A percentile compares a stretch with the other conserved stretches of the same genome.
These are phyloP conservation scores for Amphipyra tragopoginis DNA, from an alignment of 2,888 invertebrate genomes.

Conservation along the genomic window DNA sequence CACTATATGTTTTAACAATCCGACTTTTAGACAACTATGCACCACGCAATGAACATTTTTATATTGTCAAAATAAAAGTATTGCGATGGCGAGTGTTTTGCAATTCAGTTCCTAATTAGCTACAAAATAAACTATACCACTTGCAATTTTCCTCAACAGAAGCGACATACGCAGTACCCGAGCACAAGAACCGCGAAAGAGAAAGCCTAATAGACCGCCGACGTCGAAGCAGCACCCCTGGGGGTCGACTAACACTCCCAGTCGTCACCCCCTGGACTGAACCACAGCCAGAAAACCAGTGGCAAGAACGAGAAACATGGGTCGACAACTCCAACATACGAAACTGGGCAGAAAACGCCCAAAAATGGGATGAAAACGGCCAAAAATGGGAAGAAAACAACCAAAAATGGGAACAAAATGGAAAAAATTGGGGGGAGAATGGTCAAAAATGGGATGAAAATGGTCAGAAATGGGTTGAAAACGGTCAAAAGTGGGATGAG, in stretches of 20 bases:
- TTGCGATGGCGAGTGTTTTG: too few relatives aligned
- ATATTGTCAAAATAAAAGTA: too few relatives aligned
- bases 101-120: too few relatives aligned
- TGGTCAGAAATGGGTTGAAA: slow-evolving; percentile 69
- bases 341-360: slow-evolving; percentile 80
- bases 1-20: too few relatives aligned
- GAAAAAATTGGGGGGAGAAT: slow-evolving; percentile 65
- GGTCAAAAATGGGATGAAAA: slow-evolving; percentile 68
- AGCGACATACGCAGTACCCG: slow-evolving; percentile 86
- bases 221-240: slow-evolving; percentile 82
- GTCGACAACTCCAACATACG: slow-evolving; percentile 79
- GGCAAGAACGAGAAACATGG: slow-evolving; percentile 80
- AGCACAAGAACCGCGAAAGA: slow-evolving; percentile 78
- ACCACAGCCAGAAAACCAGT: slow-evolving; percentile 65
- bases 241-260: slow-evolving; percentile 78
- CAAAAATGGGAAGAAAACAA: slow-evolving; percentile 74
- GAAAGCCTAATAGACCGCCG: slow-evolving; percentile 82
- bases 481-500: slow-evolving; percentile 63
- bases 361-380: slow-evolving; percentile 68
- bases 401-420: slow-evolving; percentile 70
- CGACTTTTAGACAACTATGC: too few relatives aligned
- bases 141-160: slow-evolving; percentile 63
- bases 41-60: too few relatives aligned
- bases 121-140: not conserved
- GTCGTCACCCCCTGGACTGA: slow-evolving; percentile 69